Evolutionary conservation across 2,113 vertebrate species (phyloP), one percentile per base, ranked within the genome.

Genomic region (Chionomys nivalis): DNA sequence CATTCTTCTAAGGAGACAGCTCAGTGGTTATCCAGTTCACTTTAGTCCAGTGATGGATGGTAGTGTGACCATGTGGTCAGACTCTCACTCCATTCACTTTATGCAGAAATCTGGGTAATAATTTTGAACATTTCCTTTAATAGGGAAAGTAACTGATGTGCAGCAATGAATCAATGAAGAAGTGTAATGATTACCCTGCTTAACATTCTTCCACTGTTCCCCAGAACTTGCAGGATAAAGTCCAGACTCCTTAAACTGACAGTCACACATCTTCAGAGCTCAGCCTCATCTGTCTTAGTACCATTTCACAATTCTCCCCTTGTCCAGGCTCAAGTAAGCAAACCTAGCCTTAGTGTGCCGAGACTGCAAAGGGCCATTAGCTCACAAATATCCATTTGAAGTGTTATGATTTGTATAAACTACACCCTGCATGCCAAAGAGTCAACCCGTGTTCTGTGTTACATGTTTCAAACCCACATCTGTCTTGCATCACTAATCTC

Each of bases 121-220:
- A 76, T 65, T 87, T 61, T 92, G 88, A 96, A 96, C 65, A 96
- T 86, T 90, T 92, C 63, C 92, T 93, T 94, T 91, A 94, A 93
- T 12, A 83, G 68, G 63, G 70, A 92, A 96, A 86, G 47, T 87
- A 94, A 65, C 47, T 96, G 82, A 70, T 26, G 61, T 66, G 77
- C 61, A 75, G 88, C 31, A 76, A 89, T 91, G 55, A 91, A 89
- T 94, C 52, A 39, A 65, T 87, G 91, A 87, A 94, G 78, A 72
- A 93, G 52, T 49, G 52, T 91, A 90, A 95, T 70, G 82, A 97
- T 42, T 87, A 77, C 21, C 81, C 88, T 70, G 58, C 63, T 96
- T 97, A 89, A 87, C 78, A 89, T 92, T 90, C 70, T 87, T 91
- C 87, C 81, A 0, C 72, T 17, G 28, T 72, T 97, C 87, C 79